Base-by-base conservation (phyloP, 2,113 vertebrate species). In the Ascaphus truei region DNA sequence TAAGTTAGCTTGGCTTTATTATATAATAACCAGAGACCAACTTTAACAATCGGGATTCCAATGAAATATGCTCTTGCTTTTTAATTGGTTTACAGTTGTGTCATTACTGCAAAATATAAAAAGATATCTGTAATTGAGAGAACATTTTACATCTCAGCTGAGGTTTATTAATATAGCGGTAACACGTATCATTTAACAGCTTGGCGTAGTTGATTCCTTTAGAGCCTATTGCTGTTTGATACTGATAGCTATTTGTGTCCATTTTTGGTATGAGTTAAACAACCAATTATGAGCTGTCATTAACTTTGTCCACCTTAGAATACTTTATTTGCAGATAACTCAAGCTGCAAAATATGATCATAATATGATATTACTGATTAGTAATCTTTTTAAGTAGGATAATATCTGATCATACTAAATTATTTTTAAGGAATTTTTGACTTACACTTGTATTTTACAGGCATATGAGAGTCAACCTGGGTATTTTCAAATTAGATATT, bases 401-500 rank as follows among this genome's bases (percentile, higher is more conserved):
- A n/a, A n/a, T n/a, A n/a, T n/a, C n/a, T n/a, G n/a, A n/a, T n/a
- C n/a, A n/a, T n/a, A n/a, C n/a, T n/a, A n/a, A n/a, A n/a, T n/a
- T n/a, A n/a, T n/a, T n/a, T n/a, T n/a, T n/a, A n/a, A n/a, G n/a
- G n/a, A n/a, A n/a, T n/a, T n/a, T n/a, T n/a, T n/a, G n/a, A n/a
- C n/a, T n/a, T n/a, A n/a, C n/a, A n/a, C 33, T 34, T 34, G 33
- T 4, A 41, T 39, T 16, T 6, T 23, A 8, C 8, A 37, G 13
- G 34, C 41, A 27, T 2, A 25, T 27, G 33, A 22, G 18, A 37
- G 23, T 11, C 20, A 22, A 8, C 12, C 1, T 4, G 7, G 34
- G 43, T 30, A 62, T 20, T 22, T 34, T 34, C 29, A 48, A 34
- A 62, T 62, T 48, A 62, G 43, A 62, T 62, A 33, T 62, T 62